Evolutionary conservation across 2,797 vertebrate species (phyloP).

Genomic region (Octomys mimax): DNA sequence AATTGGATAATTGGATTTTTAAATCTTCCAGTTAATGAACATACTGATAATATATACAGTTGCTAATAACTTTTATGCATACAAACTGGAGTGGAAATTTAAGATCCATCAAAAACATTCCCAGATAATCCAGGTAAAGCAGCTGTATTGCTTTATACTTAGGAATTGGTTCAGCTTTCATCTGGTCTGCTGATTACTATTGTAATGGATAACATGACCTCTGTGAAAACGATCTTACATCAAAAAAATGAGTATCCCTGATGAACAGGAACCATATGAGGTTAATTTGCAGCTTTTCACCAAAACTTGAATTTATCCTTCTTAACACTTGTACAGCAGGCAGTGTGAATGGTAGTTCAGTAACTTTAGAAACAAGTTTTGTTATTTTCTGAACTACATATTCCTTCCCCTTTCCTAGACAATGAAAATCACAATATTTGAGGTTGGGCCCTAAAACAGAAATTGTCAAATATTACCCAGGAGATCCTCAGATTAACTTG

Average conservation of each 20-base stretch:
- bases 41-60: background rate
- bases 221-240: background rate
- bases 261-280: background rate
- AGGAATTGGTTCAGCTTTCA: background rate
- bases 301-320: slow-evolving; percentile 3
- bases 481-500: background rate
- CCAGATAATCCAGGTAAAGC: background rate
- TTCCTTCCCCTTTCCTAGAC: background rate
- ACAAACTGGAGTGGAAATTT: slow-evolving; percentile 7
- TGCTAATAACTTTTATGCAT: background rate
- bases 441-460: background rate
- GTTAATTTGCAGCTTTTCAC: background rate
- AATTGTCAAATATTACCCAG: background rate
- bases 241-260: background rate
- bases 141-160: slow-evolving; percentile 7
- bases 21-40: slow-evolving; percentile 23
- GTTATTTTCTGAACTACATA: background rate
- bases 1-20: background rate
- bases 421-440: background rate
- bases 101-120: slow-evolving; percentile 41
- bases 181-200: background rate
- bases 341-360: background rate
- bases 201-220: slow-evolving; percentile 24
- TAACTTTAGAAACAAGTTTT: slow-evolving; percentile 20
- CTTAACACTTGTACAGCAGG: background rate